These are phyloP conservation scores for Gonioctena quinquepunctata DNA, from an alignment of 1,140 invertebrate species.

Conservation along the genomic window DNA sequence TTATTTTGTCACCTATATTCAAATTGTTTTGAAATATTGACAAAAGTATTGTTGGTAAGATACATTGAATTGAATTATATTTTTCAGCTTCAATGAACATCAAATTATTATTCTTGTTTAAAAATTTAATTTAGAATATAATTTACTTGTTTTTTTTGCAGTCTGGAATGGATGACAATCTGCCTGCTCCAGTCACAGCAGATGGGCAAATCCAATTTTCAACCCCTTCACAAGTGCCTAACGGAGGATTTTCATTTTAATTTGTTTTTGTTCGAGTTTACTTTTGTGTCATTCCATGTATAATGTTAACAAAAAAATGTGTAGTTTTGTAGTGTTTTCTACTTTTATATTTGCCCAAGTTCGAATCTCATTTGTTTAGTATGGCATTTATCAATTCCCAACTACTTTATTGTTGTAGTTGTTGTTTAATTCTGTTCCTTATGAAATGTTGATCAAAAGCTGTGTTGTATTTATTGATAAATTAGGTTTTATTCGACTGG, in stretches of 20 bases:
- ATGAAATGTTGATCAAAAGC: no score
- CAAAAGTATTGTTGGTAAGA: no score
- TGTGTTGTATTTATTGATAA: neutral
- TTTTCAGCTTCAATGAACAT: no score
- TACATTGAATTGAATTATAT: no score
- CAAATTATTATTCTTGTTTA: no score
- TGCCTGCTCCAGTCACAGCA: conserved; percentile 24
- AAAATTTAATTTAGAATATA: no score
- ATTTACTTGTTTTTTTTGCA: conserved; percentile 9
- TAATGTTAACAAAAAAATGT: neutral
- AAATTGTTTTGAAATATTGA: no score
- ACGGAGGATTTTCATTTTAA: conserved; percentile 48
- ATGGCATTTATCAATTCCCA: no score
- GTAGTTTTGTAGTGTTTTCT: neutral
- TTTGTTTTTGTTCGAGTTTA: neutral
- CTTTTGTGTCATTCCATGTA: neutral
- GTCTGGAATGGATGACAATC: conserved; percentile 24
- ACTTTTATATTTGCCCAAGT: neutral
- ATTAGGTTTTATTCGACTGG: neutral
- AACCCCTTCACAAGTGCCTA: conserved; percentile 38
- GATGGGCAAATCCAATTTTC: conserved; percentile 44
- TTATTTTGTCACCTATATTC: no score
- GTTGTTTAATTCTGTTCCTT: no score
- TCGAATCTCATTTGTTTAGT: neutral
- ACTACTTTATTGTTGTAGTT: neutral